These are phyloP conservation scores for Stegodyphus dumicola DNA, from an alignment of 1,140 invertebrate genomes.

Conservation along the genomic window DNA sequence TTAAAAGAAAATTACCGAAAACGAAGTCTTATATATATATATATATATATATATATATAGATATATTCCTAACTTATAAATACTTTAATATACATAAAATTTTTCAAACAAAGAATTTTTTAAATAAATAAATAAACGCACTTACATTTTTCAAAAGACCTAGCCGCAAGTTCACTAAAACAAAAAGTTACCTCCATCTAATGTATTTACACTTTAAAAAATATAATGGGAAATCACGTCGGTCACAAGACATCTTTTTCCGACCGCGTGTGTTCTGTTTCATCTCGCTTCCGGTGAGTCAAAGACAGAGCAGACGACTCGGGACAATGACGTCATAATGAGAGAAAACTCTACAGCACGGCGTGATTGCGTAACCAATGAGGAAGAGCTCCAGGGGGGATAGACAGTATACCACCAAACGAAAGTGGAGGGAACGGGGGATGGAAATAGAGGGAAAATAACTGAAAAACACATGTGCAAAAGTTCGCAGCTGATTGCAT, in stretches of 20 bases:
- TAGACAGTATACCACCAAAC: not conserved
- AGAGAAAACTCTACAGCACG: not conserved
- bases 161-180: too few relatives aligned
- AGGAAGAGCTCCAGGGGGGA: not conserved
- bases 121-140: too few relatives aligned
- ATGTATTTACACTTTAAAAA: too few relatives aligned
- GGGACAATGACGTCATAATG: conserved; percentile 12
- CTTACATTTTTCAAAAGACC: too few relatives aligned
- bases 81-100: too few relatives aligned
- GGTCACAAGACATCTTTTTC: conserved; percentile 3
- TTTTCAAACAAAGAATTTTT: too few relatives aligned
- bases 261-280: conserved; percentile 14
- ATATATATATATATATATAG: too few relatives aligned
- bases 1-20: too few relatives aligned
- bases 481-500: conserved; percentile 18
- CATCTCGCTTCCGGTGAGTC: conserved; percentile 11
- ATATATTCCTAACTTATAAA: too few relatives aligned
- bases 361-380: conserved; percentile 9
- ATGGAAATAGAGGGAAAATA: not conserved
- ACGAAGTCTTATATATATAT: too few relatives aligned
- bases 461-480: conserved; percentile 11
- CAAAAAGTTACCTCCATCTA: too few relatives aligned
- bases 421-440: not conserved
- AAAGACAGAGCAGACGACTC: conserved; percentile 7
- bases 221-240: too few relatives aligned